phyloP scores from a whole-genome alignment of 2,113 vertebrate genomes.

The Sciurus niger region DNA sequence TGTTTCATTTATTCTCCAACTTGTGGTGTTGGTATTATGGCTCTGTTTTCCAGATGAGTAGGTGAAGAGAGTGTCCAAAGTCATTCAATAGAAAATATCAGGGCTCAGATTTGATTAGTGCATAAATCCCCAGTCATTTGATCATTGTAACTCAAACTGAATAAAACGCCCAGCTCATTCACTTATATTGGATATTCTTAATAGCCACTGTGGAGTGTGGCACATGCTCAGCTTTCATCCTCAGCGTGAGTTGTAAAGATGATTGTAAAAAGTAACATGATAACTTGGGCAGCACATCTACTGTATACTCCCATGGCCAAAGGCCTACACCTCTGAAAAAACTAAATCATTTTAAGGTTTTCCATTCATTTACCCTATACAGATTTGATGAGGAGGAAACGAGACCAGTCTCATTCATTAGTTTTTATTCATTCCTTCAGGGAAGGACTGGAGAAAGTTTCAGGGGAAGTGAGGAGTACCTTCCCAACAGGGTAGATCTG shows the following conservation, averaged over 20 bases:
- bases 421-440: not conserved
- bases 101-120: not conserved
- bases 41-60: not conserved
- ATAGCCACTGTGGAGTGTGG: not conserved
- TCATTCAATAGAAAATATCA: not conserved
- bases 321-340: not conserved
- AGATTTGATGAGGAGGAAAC: not conserved
- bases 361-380: not conserved
- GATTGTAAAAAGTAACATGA: not conserved
- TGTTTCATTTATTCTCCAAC: not conserved
- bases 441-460: not conserved
- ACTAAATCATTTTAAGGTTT: not conserved
- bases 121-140: not conserved
- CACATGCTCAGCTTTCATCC: not conserved
- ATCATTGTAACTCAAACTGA: not conserved
- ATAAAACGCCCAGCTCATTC: not conserved
- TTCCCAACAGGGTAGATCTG: not conserved
- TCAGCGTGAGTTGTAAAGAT: not conserved
- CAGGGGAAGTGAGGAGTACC: not conserved
- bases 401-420: not conserved
- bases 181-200: not conserved
- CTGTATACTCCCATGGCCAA: not conserved
- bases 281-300: not conserved
- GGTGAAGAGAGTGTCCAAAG: not conserved
- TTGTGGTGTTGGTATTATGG: not conserved